Conservation (phyloP, 2,797 vertebrate species). For the Podarcis siculus region DNA sequence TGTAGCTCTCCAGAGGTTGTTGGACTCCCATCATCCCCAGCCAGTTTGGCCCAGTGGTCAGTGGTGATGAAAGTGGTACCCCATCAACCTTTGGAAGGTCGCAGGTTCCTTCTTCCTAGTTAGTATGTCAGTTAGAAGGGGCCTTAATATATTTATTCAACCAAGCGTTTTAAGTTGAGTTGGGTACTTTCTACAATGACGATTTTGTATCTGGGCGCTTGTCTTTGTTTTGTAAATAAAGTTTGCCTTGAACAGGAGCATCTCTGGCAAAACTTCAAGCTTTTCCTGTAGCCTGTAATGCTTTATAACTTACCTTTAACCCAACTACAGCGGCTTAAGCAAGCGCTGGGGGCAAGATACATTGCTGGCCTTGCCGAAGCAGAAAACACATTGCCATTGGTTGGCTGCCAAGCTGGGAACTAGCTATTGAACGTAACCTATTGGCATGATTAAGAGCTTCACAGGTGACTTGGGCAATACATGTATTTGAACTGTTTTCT, state of each 20-base stretch:
- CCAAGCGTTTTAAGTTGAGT: background rate
- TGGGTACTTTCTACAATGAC: background rate
- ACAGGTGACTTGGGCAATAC: background rate
- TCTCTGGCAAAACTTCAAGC: background rate
- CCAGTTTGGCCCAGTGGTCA: background rate
- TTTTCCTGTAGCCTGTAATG: constrained; percentile 2
- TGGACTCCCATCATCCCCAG: background rate
- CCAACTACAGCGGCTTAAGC: too few species aligned
- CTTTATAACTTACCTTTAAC: background rate
- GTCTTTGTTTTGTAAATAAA: constrained; percentile 11
- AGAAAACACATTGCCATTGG: background rate
- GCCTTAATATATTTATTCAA: constrained; percentile 5
- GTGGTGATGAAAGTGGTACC: background rate
- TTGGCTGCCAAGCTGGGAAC: background rate
- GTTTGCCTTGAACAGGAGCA: rapidly evolving
- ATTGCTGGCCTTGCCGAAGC: rapidly evolving
- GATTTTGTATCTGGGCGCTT: background rate
- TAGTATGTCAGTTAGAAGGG: background rate
- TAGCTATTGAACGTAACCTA: background rate
- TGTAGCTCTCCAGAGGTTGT: too few species aligned
- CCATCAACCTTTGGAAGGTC: background rate
- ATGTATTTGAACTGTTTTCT: background rate
- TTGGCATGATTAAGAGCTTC: background rate
- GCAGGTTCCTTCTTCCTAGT: background rate
- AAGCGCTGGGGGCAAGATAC: background rate